Evolutionary conservation across 2,888 invertebrate genomes (phyloP).

Genomic region (Podabrus alpinus): DNA sequence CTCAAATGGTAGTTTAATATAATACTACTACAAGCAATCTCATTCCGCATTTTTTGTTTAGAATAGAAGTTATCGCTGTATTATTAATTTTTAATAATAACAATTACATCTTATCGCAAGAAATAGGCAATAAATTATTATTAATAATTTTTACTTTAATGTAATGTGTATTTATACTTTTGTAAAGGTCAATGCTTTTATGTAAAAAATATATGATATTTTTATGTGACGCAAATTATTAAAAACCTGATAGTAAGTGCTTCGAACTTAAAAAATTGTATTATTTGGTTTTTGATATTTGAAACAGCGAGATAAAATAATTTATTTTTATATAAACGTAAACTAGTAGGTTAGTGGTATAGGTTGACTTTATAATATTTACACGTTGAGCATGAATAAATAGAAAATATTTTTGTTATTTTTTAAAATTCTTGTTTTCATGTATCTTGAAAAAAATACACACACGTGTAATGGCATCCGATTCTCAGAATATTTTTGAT

Average conservation of each 20-base stretch:
- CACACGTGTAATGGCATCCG: neutral
- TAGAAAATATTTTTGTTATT: neutral
- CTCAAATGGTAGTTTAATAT: neutral
- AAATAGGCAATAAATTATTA: neutral
- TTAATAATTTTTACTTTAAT: neutral
- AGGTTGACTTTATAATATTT: neutral
- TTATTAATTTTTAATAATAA: neutral
- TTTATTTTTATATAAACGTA: neutral
- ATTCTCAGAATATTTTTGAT: neutral
- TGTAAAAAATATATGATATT: constrained; percentile 20
- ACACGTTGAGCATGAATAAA: neutral
- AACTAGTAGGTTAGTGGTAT: neutral
- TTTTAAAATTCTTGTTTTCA: neutral
- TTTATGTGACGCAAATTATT: constrained; percentile 27
- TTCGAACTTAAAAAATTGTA: constrained; percentile 17
- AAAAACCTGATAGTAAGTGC: constrained; percentile 20
- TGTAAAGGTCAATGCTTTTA: constrained; percentile 21
- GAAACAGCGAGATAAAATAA: neutral
- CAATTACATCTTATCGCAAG: neutral
- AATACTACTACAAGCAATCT: constrained; percentile 1
- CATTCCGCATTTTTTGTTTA: neutral
- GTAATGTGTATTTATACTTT: neutral
- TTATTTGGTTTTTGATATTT: neutral
- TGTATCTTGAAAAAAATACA: neutral
- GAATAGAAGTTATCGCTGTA: neutral